Conservation (phyloP, 1,140 invertebrate genomes). For the Amphibalanus amphitrite region DNA sequence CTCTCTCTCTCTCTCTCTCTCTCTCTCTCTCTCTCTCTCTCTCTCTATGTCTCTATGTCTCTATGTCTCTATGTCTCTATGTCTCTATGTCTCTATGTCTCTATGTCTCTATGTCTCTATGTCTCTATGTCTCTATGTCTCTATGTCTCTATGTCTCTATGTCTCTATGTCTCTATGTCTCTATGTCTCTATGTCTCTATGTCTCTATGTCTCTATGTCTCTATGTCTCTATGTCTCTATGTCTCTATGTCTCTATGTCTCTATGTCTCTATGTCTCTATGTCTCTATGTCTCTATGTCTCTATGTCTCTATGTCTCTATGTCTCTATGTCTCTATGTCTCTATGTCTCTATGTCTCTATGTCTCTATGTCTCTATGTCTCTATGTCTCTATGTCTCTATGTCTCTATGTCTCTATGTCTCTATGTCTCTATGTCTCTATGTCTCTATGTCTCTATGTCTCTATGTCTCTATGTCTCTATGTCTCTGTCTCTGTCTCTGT, state of each 20-base stretch:
- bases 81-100: slow-evolving; percentile 10
- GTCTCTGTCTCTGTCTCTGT: no score
- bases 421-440: not conserved
- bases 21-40: no score
- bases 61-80: no score
- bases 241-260: slow-evolving; percentile 8
- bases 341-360: no score
- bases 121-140: not conserved
- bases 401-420: no score
- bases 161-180: slow-evolving; percentile 1
- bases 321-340: slow-evolving; percentile 3
- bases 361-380: no score
- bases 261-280: not conserved
- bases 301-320: slow-evolving; percentile 5
- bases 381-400: no score
- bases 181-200: slow-evolving; percentile 3
- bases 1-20: no score
- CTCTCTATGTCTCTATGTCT: no score
- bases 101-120: not conserved
- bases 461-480: slow-evolving; percentile 6
- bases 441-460: slow-evolving; percentile 5
- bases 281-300: slow-evolving; percentile 7
- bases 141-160: not conserved
- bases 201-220: slow-evolving; percentile 6
- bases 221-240: slow-evolving; percentile 8